Evolutionary conservation across 2,888 invertebrate species (phyloP), one percentile per base, ranked within the genome.

Genomic region (Eupelmus urozonus): DNA sequence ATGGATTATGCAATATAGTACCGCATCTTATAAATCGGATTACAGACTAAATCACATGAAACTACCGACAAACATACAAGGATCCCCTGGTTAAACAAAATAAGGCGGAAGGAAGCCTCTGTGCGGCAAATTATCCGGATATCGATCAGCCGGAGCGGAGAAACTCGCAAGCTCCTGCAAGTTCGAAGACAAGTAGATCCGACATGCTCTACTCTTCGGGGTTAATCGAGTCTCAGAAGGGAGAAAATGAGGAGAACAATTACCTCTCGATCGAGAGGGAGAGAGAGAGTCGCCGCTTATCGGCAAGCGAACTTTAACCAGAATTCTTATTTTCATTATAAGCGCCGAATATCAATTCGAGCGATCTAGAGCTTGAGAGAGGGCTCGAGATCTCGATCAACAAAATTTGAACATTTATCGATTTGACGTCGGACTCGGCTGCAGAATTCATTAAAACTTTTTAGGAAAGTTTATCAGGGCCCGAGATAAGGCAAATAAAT

Each of bases 171-270:
- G n/a, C 77, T 18, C 27, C 16, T 66, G 11, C 11, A 60, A 60
- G 45, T 77, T 51, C 53, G 49, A 59, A 65, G 34, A 60, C 27
- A 60, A 78, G 65, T 70, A 13, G 20, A 60, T 40, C 67, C 27
- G 51, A 3, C 9, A 23, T 51, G 53, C 59, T 53, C 49, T 49
- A 4, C 16, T 45, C 45, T 16, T 40, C 40, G 20, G 42, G n/a
- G 55, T 73, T 78, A 78, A 78, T 78, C 60, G 55, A 69, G 67
- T 74, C 57, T 4, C n/a, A n/a, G n/a, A 34, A 65, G 42, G 23
- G 42, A 51, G 49, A 63, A 45, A 74, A 70, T 63, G 51, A 74
- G 59, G 42, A 11, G 69, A 69, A 74, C 63, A 73, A 78, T 73
- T 57, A 70, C 55, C 62, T 72, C 51, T 78, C 34, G 18, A 78